Conservation (phyloP, 2,888 invertebrate species). For the Melinaea marsaeus region DNA sequence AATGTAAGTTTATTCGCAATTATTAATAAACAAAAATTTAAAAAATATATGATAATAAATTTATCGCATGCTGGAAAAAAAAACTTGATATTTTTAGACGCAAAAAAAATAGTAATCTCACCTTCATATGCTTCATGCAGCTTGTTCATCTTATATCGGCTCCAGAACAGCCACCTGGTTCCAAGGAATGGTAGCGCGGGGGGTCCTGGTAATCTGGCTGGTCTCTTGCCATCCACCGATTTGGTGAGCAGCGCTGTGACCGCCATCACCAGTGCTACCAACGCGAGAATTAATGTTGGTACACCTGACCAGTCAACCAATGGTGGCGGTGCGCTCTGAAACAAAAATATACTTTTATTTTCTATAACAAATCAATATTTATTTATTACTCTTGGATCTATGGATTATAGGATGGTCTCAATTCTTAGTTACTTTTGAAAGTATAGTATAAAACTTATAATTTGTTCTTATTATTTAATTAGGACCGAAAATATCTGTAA, state of each 20-base stretch:
- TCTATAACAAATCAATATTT: not conserved
- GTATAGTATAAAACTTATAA: no score
- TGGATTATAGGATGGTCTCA: no score
- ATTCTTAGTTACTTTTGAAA: no score
- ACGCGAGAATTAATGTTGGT: slow-evolving; percentile 60
- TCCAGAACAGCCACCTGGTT: slow-evolving; percentile 88
- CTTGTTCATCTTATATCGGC: slow-evolving; percentile 83
- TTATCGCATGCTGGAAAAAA: not conserved
- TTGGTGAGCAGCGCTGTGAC: slow-evolving; percentile 53
- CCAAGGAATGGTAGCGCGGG: slow-evolving; percentile 84
- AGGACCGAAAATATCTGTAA: no score
- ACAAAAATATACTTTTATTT: slow-evolving; percentile 23
- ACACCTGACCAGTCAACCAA: slow-evolving; percentile 67
- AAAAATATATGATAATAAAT: not conserved
- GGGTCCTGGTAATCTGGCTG: slow-evolving; percentile 83
- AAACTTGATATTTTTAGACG: not conserved
- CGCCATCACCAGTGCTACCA: slow-evolving; percentile 51
- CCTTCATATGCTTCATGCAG: slow-evolving; percentile 89
- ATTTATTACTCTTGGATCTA: not conserved
- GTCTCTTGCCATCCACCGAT: slow-evolving; percentile 44
- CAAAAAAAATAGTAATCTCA: slow-evolving; percentile 47
- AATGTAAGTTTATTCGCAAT: no score
- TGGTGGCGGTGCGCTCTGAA: slow-evolving; percentile 57
- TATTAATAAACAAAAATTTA: no score
- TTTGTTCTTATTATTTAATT: no score